Evolutionary conservation across 1,140 invertebrate genomes (phyloP).

Genomic region (Melipona quadrifasciata): DNA sequence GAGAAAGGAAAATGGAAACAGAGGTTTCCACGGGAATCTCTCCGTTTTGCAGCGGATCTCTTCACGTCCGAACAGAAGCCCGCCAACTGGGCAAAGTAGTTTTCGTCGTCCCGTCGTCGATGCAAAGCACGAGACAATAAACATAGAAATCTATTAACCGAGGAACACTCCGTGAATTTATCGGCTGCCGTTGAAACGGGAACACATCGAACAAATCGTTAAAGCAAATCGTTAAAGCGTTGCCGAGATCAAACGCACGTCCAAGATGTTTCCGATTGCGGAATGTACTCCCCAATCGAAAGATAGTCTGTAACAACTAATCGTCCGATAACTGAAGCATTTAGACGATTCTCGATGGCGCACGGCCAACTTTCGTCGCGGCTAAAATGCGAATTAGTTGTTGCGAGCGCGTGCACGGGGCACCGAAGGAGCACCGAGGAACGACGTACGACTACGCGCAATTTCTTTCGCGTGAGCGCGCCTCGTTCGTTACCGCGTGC

Average conservation of each 20-base stretch:
- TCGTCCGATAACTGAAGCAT: neutral
- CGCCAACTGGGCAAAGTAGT: slow-evolving; percentile 23
- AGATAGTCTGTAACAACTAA: neutral
- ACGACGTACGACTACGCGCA: slow-evolving; percentile 2
- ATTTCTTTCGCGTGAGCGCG: slow-evolving; percentile 40
- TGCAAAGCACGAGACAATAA: slow-evolving; percentile 32
- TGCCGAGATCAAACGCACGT: neutral
- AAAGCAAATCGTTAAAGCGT: neutral
- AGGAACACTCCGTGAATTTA: slow-evolving; percentile 14
- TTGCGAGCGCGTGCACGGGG: neutral
- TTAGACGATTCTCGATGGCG: neutral
- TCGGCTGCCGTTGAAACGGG: too few species aligned
- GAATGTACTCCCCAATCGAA: neutral
- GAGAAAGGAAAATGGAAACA: neutral
- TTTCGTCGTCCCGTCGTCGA: slow-evolving; percentile 19
- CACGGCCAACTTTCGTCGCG: slow-evolving; percentile 4
- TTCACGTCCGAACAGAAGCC: slow-evolving; percentile 11
- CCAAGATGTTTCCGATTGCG: slow-evolving; percentile 16
- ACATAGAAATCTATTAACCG: slow-evolving; percentile 46
- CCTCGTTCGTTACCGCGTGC: slow-evolving; percentile 31
- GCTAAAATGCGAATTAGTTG: neutral
- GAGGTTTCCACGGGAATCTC: neutral
- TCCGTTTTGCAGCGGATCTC: neutral
- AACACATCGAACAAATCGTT: neutral
- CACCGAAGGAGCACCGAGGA: neutral